Base-by-base conservation (phyloP, 2,888 invertebrate species). In the Lymantria dispar region DNA sequence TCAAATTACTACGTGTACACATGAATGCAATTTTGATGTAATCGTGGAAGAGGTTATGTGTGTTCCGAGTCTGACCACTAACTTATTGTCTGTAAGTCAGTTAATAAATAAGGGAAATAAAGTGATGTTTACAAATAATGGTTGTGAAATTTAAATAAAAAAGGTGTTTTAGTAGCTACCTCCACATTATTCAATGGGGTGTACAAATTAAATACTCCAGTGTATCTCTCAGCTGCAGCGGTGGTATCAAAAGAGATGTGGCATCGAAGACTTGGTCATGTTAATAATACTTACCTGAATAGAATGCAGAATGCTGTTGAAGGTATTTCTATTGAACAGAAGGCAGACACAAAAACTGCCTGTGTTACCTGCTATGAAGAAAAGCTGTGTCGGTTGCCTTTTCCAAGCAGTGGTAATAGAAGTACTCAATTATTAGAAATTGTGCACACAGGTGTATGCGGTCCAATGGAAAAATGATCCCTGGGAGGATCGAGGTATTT, bases 351-450 rank as follows among this genome's bases (percentile, higher is more conserved):
- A 10, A 22, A 54, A 40, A 52, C 48, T 44, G 43, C 48, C 55
- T 64, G 65, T 54, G 33, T 45, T 0, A 41, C 45, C 2, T 64
- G 60, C 36, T 67, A 62, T 52, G 60, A 67, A 39, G 60, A 60
- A 11, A 67, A 62, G 40, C 62, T 59, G 48, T 45, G 22, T 37
- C 42, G 55, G 1, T 43, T 51, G 41, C 60, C 56, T 12, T 62
- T 62, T 48, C 44, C 52, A 11, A 48, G 52, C 45, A 45, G 40
- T 48, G 58, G 58, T 40, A 59, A 38, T 30, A 58, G 49, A 48
- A 54, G 56, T 44, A 47, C 45, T 13, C 51, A 56, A 12, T 40
- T 56, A 1, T 46, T 62, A 8, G n/a, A 64, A 40, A 58, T 61
- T 0, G 44, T 64, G 1, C 64, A 66, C 38, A 45, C 62, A 50